Evolutionary conservation across 2,797 vertebrate species (phyloP), one percentile per base, ranked within the genome.

Genomic region (Hyperoplus immaculatus): DNA sequence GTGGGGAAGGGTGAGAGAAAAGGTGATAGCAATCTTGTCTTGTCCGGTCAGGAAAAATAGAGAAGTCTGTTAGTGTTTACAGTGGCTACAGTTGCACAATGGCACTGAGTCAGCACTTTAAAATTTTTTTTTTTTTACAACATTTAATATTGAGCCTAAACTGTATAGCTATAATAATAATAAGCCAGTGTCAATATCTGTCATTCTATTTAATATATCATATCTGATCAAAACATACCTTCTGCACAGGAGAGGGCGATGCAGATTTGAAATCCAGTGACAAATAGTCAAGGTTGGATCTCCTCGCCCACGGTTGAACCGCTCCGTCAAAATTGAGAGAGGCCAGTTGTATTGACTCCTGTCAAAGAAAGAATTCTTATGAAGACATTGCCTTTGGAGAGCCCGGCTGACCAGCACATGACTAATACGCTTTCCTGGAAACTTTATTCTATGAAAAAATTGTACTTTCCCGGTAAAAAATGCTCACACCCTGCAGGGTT

Each of bases 201-300:
- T 29, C 3, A 29, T 29, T 29, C 29, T 29, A 29, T 29, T 29
- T 29, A 29, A 29, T 29, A 29, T 29, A 29, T 29, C 29, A 29
- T 36, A 14, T 76, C n/a, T n/a, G 18, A 70, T 69, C 6, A 45
- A 43, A 55, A 76, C 78, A 62, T 94, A 99, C 98, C 97, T 99
- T 98, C 81, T 96, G 97, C 43, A 96, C 96, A 81, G 97, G 97
- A 54, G 97, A 97, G 12, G 97, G 96, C 41, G 97, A 97, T 21
- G 96, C 95, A 10, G 97, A 97, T 85, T 99, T 97, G 90, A 99
- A 99, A 95, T 98, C 97, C 92, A 99, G 92, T 6, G 97, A 97
- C 92, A 99, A 93, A 91, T 99, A 99, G 87, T 99, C 98, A 50
- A 99, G 95, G 91, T 95, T 96, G 63, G 94, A 96, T 84, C 93